phyloP scores from a whole-genome alignment of 2,113 vertebrate genomes.

The Setophaga kirtlandii region DNA sequence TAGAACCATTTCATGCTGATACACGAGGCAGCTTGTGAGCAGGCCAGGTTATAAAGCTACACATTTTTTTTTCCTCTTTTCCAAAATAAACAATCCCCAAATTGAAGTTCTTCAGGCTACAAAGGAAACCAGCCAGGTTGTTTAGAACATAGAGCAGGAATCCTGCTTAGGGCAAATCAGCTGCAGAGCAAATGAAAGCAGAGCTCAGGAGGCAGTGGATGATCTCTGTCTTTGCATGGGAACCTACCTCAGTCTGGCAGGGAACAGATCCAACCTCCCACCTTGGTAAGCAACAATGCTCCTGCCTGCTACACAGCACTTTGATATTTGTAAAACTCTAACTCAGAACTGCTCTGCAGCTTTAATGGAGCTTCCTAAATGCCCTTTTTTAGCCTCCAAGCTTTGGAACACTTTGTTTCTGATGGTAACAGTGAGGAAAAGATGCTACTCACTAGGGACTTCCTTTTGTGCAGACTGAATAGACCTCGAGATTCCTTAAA shows the following conservation, averaged over 20 bases:
- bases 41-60: not conserved
- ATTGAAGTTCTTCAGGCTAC: slow-evolving; percentile 7
- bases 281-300: not conserved
- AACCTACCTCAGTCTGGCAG: not conserved
- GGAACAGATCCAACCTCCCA: not conserved
- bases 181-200: slow-evolving; percentile 40
- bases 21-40: slow-evolving; percentile 2
- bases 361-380: not conserved
- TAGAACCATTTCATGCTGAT: not conserved
- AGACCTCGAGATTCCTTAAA: not conserved
- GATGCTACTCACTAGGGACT: slow-evolving; percentile 3
- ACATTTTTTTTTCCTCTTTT: not conserved
- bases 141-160: slow-evolving; percentile 32
- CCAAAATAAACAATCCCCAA: slow-evolving; percentile 24
- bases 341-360: not conserved
- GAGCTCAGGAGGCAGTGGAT: not conserved
- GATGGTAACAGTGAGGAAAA: not conserved
- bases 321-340: not conserved
- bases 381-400: not conserved
- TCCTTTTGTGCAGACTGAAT: not conserved
- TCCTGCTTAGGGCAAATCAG: slow-evolving; percentile 42
- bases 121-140: slow-evolving; percentile 27
- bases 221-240: not conserved
- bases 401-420: not conserved
- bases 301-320: not conserved